Percentiles rank a stretch among this genome's conserved stretches.
Evolutionary conservation across 2,113 vertebrate species (phyloP).

Genomic region (Verasper variegatus): DNA sequence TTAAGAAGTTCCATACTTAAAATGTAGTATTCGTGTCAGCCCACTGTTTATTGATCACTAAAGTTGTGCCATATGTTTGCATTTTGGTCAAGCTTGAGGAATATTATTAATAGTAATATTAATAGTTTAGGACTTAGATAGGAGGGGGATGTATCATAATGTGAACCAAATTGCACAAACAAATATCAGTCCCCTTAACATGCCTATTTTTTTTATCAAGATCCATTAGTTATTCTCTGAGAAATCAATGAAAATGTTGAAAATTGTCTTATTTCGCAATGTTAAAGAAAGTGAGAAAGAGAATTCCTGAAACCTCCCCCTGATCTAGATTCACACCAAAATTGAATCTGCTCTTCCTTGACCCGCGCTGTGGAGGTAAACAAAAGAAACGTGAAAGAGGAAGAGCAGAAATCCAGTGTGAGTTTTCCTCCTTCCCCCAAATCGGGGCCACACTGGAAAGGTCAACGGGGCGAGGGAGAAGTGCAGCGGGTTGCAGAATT

Average conservation of each 20-base stretch:
- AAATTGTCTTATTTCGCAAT: too few relatives aligned
- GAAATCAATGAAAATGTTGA: too few relatives aligned
- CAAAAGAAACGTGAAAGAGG: background rate
- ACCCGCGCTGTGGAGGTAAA: too few relatives aligned
- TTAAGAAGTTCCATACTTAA: constrained; percentile 47
- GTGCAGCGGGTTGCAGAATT: constrained; percentile 76
- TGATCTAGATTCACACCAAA: too few relatives aligned
- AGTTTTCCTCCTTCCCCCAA: constrained; percentile 53
- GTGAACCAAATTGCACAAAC: background rate
- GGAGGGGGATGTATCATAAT: background rate
- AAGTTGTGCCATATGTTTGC: constrained; percentile 43
- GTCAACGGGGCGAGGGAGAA: constrained; percentile 68
- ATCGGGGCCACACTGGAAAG: too few relatives aligned
- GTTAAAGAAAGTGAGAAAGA: too few relatives aligned
- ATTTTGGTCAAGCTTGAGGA: constrained; percentile 26
- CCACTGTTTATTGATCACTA: constrained; percentile 53
- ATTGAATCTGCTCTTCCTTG: too few relatives aligned
- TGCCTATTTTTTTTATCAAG: too few relatives aligned
- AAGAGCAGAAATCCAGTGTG: constrained; percentile 33
- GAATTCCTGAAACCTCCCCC: too few relatives aligned
- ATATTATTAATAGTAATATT: constrained; percentile 10
- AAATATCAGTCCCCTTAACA: too few relatives aligned
- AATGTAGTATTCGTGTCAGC: constrained; percentile 40
- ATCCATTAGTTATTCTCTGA: too few relatives aligned
- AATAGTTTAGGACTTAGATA: background rate